phyloP scores from a whole-genome alignment of 2,113 vertebrate species.

The Leptobrachium ailaonicum region DNA sequence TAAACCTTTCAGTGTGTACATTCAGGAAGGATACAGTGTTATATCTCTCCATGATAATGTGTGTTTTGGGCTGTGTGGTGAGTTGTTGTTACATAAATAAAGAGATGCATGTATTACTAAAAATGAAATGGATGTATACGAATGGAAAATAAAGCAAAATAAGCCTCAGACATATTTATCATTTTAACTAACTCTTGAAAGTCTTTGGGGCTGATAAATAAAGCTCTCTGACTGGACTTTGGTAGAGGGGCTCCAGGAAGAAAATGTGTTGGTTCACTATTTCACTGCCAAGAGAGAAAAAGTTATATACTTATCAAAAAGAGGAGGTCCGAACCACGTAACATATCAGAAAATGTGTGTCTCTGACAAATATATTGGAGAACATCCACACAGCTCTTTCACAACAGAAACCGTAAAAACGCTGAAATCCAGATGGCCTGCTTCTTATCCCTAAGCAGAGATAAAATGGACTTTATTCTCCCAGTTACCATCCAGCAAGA shows the following conservation, averaged over 20 bases:
- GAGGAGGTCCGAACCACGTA: too few relatives aligned
- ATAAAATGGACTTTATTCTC: too few relatives aligned
- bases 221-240: background rate
- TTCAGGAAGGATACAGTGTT: background rate
- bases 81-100: slow-evolving; percentile 8
- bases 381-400: too few relatives aligned
- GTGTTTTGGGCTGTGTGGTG: background rate
- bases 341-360: too few relatives aligned
- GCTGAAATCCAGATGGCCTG: too few relatives aligned
- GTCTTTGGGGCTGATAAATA: background rate
- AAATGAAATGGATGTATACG: background rate
- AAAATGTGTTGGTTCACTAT: background rate
- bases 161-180: background rate
- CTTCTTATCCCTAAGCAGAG: too few relatives aligned
- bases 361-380: too few relatives aligned
- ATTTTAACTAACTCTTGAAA: background rate
- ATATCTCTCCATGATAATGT: background rate
- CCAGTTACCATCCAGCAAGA: too few relatives aligned
- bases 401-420: too few relatives aligned
- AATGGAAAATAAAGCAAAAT: background rate
- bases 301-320: too few relatives aligned
- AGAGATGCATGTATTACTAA: slow-evolving; percentile 3
- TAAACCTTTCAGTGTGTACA: slow-evolving; percentile 2
- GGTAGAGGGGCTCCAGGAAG: background rate
- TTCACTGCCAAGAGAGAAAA: background rate